These are phyloP conservation scores for Patella ulyssiponensis DNA, from an alignment of 2,888 invertebrate species.

Conservation along the genomic window DNA sequence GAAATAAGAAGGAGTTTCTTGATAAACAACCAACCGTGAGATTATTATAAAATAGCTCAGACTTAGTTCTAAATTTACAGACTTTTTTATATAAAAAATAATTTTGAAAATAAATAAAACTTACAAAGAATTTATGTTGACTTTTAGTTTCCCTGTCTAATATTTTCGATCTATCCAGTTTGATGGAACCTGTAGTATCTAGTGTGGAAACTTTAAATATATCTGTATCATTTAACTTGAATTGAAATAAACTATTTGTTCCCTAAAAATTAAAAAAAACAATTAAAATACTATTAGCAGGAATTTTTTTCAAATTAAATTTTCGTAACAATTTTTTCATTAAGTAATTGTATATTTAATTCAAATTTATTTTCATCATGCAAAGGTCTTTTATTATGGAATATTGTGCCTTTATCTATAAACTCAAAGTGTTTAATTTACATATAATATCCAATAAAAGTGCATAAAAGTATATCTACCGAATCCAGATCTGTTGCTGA, in stretches of 20 bases:
- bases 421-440: not conserved
- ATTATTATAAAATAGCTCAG: too few species aligned
- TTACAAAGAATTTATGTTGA: slow-evolving; percentile 27
- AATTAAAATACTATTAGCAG: too few species aligned
- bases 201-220: slow-evolving; percentile 27
- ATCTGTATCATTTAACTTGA: slow-evolving; percentile 18
- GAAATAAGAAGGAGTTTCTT: too few species aligned
- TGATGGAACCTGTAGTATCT: slow-evolving; percentile 20
- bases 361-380: too few species aligned
- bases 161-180: not conserved
- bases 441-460: not conserved
- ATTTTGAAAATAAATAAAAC: not conserved
- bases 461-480: slow-evolving; percentile 19
- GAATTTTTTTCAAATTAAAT: too few species aligned
- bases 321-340: too few species aligned
- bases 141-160: slow-evolving; percentile 30
- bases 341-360: too few species aligned
- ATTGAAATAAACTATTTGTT: slow-evolving; percentile 30
- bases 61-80: too few species aligned
- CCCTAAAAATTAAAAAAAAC: slow-evolving; percentile 24
- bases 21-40: too few species aligned
- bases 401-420: not conserved
- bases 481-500: slow-evolving; percentile 33
- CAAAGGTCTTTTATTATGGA: too few species aligned
- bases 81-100: too few species aligned